Evolutionary conservation across 2,888 invertebrate species (phyloP).

Genomic region (Cistogaster globosa): DNA sequence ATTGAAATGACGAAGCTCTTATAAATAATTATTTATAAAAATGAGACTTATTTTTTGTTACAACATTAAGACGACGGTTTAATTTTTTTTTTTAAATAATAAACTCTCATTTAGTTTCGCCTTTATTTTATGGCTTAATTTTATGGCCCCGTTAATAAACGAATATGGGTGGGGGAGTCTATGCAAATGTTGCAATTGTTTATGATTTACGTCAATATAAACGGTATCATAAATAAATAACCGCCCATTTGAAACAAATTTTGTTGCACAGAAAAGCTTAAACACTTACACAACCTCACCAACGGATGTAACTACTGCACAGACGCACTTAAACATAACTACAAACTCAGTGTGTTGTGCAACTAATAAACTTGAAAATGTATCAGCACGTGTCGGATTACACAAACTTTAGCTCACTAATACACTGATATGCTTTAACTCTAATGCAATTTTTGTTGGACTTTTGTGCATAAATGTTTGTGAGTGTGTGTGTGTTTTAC

Average conservation of each 20-base stretch:
- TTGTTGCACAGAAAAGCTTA: constrained; percentile 13
- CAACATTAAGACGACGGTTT: too few relatives aligned
- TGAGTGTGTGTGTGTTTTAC: background rate
- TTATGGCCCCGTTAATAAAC: constrained; percentile 17
- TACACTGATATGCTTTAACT: constrained; percentile 16
- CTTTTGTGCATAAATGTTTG: background rate
- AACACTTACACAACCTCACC: background rate
- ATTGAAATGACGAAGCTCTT: too few relatives aligned
- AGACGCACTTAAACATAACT: constrained; percentile 55
- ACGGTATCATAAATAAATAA: constrained; percentile 30
- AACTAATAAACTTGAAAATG: constrained; percentile 8
- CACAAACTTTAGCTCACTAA: constrained; percentile 25
- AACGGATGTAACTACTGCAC: constrained; percentile 67
- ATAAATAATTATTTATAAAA: too few relatives aligned
- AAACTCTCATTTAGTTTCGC: too few relatives aligned
- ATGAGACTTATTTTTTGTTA: too few relatives aligned
- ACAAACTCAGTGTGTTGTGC: background rate
- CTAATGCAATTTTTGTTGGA: constrained; percentile 35
- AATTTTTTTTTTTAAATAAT: too few relatives aligned
- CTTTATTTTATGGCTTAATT: background rate
- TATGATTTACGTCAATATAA: constrained; percentile 62
- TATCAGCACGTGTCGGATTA: constrained; percentile 59
- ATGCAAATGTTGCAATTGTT: constrained; percentile 6
- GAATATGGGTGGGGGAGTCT: background rate
- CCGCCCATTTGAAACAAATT: constrained; percentile 57